Conservation (phyloP, 1,140 invertebrate genomes). For the Armadillidium nasatum region DNA sequence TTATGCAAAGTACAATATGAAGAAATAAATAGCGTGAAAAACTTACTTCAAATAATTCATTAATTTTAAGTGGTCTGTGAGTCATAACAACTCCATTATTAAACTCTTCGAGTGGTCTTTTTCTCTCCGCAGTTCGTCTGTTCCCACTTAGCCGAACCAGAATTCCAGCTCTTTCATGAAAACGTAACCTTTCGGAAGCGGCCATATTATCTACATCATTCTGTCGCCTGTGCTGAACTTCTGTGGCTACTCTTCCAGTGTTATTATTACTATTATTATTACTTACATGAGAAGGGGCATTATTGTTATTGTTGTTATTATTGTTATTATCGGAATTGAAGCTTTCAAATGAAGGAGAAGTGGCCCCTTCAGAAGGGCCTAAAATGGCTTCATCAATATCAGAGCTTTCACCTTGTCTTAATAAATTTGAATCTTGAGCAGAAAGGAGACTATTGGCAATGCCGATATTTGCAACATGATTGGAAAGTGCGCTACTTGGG, state of each 20-base stretch:
- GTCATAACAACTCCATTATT: conserved; percentile 92
- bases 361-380: conserved; percentile 15
- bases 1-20: too few species aligned
- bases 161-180: conserved; percentile 81
- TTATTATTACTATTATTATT: background rate
- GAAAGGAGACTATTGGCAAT: conserved; percentile 42
- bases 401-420: conserved; percentile 31
- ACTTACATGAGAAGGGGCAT: background rate
- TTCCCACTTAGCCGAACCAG: conserved; percentile 81
- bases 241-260: background rate
- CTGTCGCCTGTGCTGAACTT: background rate
- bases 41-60: conserved; percentile 85
- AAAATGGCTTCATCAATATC: conserved; percentile 17
- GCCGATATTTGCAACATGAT: conserved; percentile 39
- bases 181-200: conserved; percentile 59
- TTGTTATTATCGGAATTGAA: background rate
- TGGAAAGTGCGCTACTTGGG: conserved; percentile 29
- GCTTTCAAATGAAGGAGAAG: background rate
- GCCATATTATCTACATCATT: conserved; percentile 32
- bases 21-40: background rate
- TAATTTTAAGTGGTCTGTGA: conserved; percentile 74
- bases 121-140: conserved; percentile 76
- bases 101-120: conserved; percentile 85
- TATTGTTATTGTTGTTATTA: background rate
- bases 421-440: conserved; percentile 34